Evolutionary conservation across 2,797 vertebrate genomes (phyloP), one percentile per base, ranked within the genome.

Genomic region (Falco rusticolus): DNA sequence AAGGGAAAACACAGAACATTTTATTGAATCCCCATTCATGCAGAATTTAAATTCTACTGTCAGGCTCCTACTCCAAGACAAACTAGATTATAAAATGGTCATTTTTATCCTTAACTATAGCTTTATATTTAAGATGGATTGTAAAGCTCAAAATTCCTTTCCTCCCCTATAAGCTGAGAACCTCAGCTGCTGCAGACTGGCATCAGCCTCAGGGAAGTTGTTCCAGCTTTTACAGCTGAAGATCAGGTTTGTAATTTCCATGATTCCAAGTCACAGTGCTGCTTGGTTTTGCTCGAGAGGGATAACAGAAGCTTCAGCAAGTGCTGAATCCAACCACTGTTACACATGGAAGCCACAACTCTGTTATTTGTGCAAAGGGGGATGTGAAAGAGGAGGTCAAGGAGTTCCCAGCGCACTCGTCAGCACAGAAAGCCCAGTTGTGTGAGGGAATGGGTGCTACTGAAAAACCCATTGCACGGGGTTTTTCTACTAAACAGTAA

Each of bases 371-470:
- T 91, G 60, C 37, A 53, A 54, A 9, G 51, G 47, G 41, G 54
- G 74, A 87, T 37, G 37, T 71, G 59, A 84, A 89, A 81, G 57
- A 43, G 17, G 22, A 90, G 91, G 70, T 95, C 81, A 85, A 84
- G 63, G 56, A 87, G 31, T 64, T 87, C 82, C 34, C 72, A 65
- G 29, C 59, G 71, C 24, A 37, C 21, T 66, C 96, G 78, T 90
- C 84, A 92, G 53, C 75, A 84, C 72, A 87, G 69, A 94, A 91
- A 96, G 33, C 70, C 78, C 31, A 48, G 61, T n/a, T 93, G 74
- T 93, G 76, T 94, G 75, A 87, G 94, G 80, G 79, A 97, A 96
- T 93, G 69, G 79, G 74, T 45, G 53, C 41, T 84, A 83, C 37
- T 93, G 79, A 96, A 37, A 37, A 37, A 37, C 37, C 51, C 50